These are phyloP conservation scores for Apis laboriosa DNA, from an alignment of 1,140 invertebrate species.

Conservation along the genomic window DNA sequence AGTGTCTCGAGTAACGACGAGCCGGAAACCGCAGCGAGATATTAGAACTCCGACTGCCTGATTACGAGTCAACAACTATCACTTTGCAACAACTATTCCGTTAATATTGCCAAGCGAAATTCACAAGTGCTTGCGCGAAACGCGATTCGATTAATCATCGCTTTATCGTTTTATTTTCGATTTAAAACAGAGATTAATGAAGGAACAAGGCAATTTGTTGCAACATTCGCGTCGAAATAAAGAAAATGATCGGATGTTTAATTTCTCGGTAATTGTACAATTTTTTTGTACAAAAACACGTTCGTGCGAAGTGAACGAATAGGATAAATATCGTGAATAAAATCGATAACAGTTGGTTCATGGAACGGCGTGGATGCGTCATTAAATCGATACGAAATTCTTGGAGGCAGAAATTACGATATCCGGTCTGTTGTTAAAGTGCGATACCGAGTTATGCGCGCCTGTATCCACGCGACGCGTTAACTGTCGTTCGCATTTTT, in stretches of 20 bases:
- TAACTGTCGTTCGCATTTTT: conserved; percentile 13
- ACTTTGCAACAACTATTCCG: background rate
- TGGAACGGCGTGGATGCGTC: conserved; percentile 18
- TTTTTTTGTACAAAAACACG: no score
- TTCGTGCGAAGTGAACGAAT: no score
- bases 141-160: background rate
- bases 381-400: conserved; percentile 38
- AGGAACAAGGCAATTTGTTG: no score
- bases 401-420: background rate
- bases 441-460: background rate
- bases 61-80: background rate
- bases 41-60: background rate
- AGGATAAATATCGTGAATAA: background rate
- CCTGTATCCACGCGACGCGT: background rate
- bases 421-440: background rate
- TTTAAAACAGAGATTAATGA: no score
- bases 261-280: no score
- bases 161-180: background rate
- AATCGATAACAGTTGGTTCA: conserved; percentile 51
- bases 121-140: background rate
- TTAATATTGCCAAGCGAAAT: background rate
- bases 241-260: no score
- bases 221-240: no score
- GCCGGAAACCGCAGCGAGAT: conserved; percentile 11
- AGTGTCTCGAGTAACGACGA: background rate